phyloP scores from a whole-genome alignment of 2,888 invertebrate species.

The Elgonia sp. region DNA sequence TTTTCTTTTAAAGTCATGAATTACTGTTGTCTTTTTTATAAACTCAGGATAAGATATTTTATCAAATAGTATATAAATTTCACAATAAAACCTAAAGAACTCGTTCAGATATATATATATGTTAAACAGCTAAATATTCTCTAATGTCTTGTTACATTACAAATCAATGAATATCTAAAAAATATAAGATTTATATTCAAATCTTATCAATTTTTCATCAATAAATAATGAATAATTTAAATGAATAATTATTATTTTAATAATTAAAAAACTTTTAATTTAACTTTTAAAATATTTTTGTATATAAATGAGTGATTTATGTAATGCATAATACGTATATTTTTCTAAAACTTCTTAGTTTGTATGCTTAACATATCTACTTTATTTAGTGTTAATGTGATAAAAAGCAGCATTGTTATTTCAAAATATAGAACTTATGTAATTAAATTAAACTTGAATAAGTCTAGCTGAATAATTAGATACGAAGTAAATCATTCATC shows the following conservation, averaged over 20 bases:
- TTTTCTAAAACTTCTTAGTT: no score
- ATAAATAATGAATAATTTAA: no score
- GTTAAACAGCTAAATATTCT: background rate
- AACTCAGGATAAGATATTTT: constrained; percentile 30
- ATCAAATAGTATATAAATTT: constrained; percentile 7
- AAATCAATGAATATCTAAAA: background rate
- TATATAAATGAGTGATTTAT: no score
- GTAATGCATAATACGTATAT: no score
- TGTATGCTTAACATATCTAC: no score
- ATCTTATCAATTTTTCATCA: no score
- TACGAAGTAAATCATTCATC: background rate
- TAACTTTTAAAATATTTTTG: no score
- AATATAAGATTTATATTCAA: background rate
- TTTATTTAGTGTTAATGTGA: background rate
- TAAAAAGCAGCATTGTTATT: background rate
- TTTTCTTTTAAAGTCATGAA: background rate
- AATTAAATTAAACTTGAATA: background rate
- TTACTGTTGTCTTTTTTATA: background rate
- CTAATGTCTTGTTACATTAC: background rate
- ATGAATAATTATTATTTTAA: no score
- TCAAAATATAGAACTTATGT: background rate
- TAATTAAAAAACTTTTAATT: no score
- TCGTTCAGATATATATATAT: background rate
- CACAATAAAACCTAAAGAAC: background rate
- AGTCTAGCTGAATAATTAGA: constrained; percentile 11